These are phyloP conservation scores for Drosophila anomelani DNA, from an alignment of 2,888 invertebrate genomes.

Conservation along the genomic window DNA sequence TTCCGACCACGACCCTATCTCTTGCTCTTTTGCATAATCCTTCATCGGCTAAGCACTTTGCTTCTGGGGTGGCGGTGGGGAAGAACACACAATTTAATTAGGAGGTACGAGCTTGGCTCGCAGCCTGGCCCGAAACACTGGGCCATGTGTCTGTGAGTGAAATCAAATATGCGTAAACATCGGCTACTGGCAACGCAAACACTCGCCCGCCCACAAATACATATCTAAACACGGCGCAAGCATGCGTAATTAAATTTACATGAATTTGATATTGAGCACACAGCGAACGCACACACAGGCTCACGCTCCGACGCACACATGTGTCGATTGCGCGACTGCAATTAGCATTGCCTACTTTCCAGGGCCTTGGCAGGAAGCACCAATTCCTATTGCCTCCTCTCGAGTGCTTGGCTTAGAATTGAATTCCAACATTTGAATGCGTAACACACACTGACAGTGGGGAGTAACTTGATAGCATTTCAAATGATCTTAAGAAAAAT, in stretches of 20 bases:
- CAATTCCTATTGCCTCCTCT: constrained; percentile 58
- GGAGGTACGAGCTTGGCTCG: constrained; percentile 34
- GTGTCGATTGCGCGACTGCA: constrained; percentile 41
- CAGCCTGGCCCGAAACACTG: constrained; percentile 6
- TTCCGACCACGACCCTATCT: constrained; percentile 4
- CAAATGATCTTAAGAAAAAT: too few species aligned
- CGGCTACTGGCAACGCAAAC: constrained; percentile 27
- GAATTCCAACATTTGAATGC: constrained; percentile 19
- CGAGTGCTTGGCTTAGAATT: constrained; percentile 22
- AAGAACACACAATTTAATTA: constrained; percentile 69
- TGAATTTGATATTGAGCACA: constrained; percentile 77
- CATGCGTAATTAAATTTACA: constrained; percentile 81
- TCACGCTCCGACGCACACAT: constrained; percentile 3
- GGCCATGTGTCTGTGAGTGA: constrained; percentile 33
- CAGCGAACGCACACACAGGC: constrained; percentile 27
- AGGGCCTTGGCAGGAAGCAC: constrained; percentile 39
- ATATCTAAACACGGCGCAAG: constrained; percentile 71
- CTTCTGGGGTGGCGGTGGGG: constrained; percentile 14
- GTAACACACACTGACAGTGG: constrained; percentile 8
- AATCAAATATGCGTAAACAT: constrained; percentile 79
- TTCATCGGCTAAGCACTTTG: constrained; percentile 47
- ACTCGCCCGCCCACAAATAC: constrained; percentile 18
- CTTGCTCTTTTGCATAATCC: constrained; percentile 36
- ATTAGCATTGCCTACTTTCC: constrained; percentile 67
- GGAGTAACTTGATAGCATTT: not conserved